Evolutionary conservation across 2,113 vertebrate genomes (phyloP), one percentile per base, ranked within the genome.

Genomic region (Protomyctophum bolini): DNA sequence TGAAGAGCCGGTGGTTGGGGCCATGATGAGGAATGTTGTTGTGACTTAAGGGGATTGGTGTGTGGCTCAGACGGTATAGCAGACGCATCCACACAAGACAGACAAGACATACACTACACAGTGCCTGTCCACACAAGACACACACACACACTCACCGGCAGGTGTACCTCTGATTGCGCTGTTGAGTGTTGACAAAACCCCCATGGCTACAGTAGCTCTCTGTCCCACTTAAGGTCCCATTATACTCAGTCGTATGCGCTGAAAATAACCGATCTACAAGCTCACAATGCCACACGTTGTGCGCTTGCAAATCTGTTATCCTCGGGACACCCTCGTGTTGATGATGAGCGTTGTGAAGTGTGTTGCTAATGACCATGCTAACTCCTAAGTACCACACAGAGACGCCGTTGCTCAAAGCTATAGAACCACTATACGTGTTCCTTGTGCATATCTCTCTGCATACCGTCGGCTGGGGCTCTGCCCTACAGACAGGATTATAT

Each of bases 21-120:
- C 75, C 21, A 64, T 86, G 80, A 86, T 73, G 72, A 84, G 84
- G 81, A 90, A 90, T 90, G 86, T 87, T 91, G 82, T 91, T 89
- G 80, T 88, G 87, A 88, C 77, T 87, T 78, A 61, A 57, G 70
- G 73, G 74, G 74, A 71, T 75, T 83, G 77, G 65, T 72, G 72
- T 41, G 80, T 76, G 79, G 84, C 82, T 85, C 78, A 85, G 77
- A 83, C 85, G 78, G 82, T 82, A 21, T 21, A 84, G 79, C 79
- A 45, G 62, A 62, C 75, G 69, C 58, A 33, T 49, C 29, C 68
- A 72, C 41, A 58, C 68, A 55, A 41, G 71, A 60, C 67, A 76
- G 58, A 21, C 21, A 21, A 70, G 48, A 58, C 54, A 47, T 10
- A 64, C 68, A 63, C 68, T 66, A 52, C 49, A 58, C 76, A 70